These are phyloP conservation scores for Xenopus borealis DNA, from an alignment of 2,113 vertebrate species.

Conservation along the genomic window DNA sequence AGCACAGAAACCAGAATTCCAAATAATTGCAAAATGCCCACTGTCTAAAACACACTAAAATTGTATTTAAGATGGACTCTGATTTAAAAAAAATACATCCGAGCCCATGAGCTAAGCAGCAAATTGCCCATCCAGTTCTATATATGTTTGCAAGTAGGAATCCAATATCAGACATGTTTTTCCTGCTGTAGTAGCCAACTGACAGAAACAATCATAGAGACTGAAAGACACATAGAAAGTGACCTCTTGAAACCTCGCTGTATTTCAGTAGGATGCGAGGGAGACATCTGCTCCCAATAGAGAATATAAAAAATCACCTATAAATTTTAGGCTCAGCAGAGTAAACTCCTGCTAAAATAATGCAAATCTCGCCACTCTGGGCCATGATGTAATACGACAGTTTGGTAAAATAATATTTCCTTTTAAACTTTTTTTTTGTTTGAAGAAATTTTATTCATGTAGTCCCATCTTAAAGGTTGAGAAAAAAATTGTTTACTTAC, in stretches of 20 bases:
- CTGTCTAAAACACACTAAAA: too few species aligned
- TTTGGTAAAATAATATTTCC: conserved; percentile 51
- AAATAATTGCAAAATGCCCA: too few species aligned
- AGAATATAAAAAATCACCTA: conserved; percentile 64
- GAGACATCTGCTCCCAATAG: conserved; percentile 76
- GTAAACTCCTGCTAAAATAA: conserved; percentile 59
- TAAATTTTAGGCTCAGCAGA: conserved; percentile 60
- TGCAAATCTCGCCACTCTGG: conserved; percentile 50
- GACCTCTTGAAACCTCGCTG: conserved; percentile 58
- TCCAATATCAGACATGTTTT: conserved; percentile 53
- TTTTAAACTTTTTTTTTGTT: not conserved
- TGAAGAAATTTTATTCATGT: conserved; percentile 4
- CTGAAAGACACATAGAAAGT: conserved; percentile 65
- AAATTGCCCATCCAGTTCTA: not conserved
- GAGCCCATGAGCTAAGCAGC: not conserved
- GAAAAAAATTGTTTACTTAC: conserved; percentile 23
- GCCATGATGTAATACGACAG: conserved; percentile 56
- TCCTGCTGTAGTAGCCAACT: conserved; percentile 64
- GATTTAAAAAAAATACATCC: too few species aligned
- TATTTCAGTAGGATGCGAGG: conserved; percentile 64
- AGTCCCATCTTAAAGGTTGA: not conserved
- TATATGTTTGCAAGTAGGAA: conserved; percentile 46
- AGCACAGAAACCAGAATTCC: too few species aligned
- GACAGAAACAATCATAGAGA: conserved; percentile 75
- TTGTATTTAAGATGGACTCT: too few species aligned